phyloP scores from a whole-genome alignment of 2,113 vertebrate species.

The Ctenomys sociabilis region DNA sequence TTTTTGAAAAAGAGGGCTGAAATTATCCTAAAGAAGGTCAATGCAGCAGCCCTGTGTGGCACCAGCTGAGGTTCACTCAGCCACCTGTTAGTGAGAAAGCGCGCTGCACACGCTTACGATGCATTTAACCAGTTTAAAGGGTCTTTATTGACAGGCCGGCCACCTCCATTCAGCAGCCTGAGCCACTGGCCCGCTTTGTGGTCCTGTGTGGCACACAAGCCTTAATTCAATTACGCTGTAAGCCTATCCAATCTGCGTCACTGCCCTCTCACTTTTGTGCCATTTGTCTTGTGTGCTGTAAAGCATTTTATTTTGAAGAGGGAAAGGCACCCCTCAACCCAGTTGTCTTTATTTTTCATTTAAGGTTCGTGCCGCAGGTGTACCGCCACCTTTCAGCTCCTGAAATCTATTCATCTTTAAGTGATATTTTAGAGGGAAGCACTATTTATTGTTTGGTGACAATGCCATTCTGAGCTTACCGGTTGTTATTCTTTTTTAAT shows the following conservation, averaged over 20 bases:
- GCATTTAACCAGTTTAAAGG: conserved; percentile 95
- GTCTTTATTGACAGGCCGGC: conserved; percentile 87
- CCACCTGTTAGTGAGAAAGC: conserved; percentile 95
- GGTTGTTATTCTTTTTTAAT: conserved; percentile 65
- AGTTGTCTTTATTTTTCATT: conserved; percentile 83
- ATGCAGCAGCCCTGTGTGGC: conserved; percentile 89
- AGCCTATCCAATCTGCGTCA: conserved; percentile 91
- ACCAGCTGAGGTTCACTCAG: conserved; percentile 96
- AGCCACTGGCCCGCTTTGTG: conserved; percentile 88
- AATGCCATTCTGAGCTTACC: background rate
- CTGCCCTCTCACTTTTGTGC: conserved; percentile 89
- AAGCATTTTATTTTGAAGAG: conserved; percentile 83
- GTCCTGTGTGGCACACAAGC: conserved; percentile 88
- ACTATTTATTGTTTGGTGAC: conserved; percentile 57
- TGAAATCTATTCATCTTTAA: conserved; percentile 56
- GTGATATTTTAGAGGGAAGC: conserved; percentile 52
- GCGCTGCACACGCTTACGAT: conserved; percentile 87
- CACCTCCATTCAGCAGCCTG: conserved; percentile 86
- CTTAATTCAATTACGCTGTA: conserved; percentile 91
- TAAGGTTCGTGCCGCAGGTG: conserved; percentile 86
- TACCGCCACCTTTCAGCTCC: conserved; percentile 69
- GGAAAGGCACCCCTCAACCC: conserved; percentile 79
- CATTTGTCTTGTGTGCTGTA: conserved; percentile 88
- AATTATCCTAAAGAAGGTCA: conserved; percentile 94
- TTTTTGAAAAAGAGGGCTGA: conserved; percentile 85